phyloP scores from a whole-genome alignment of 92 coral and sea anemone genomes.

The Pocillopora grandis region DNA sequence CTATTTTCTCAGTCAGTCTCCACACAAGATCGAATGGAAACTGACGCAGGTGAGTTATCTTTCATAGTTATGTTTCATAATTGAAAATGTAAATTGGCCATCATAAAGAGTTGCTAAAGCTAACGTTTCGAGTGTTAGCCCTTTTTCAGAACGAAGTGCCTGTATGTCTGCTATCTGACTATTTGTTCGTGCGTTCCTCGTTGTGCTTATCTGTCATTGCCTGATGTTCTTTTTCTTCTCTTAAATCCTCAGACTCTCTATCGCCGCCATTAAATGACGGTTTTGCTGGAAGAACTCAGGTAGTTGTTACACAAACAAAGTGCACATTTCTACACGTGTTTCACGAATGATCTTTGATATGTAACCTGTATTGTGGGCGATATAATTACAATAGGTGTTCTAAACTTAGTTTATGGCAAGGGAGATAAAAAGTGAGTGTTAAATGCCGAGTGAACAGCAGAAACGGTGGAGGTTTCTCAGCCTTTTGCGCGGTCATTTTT shows the following conservation, averaged over 20 bases:
- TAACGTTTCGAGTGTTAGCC: no score
- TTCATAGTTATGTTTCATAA: background rate
- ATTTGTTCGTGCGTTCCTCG: no score
- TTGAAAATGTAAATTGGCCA: background rate
- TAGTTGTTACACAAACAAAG: background rate
- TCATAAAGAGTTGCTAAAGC: no score
- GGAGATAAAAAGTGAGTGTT: no score
- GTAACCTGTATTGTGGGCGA: no score
- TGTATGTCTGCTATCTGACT: no score
- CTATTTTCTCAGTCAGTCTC: conserved; percentile 58
- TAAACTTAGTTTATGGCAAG: no score
- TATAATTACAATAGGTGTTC: no score
- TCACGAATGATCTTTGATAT: background rate
- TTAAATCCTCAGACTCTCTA: background rate
- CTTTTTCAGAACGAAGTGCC: no score
- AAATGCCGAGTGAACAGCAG: no score
- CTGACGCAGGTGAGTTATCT: conserved; percentile 47
- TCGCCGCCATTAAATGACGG: conserved; percentile 65
- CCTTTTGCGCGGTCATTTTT: no score
- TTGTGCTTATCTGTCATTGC: background rate
- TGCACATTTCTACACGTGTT: background rate
- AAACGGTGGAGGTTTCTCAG: no score
- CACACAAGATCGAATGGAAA: conserved; percentile 60
- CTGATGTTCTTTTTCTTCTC: background rate
- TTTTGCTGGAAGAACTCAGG: conserved; percentile 89